Conservation (phyloP, 2,888 invertebrate genomes). For the Cordilura impudica region DNA sequence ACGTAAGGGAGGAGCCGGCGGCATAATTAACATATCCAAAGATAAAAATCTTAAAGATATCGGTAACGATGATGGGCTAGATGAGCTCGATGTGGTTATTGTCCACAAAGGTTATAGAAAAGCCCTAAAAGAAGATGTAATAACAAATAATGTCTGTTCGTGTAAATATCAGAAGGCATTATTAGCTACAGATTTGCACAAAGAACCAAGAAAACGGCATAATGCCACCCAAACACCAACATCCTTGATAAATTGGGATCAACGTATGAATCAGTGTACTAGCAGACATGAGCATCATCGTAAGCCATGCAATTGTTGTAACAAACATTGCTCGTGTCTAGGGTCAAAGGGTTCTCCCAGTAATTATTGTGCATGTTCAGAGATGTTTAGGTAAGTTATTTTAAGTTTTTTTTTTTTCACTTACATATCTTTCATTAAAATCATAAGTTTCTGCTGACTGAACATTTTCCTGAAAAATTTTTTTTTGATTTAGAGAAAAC, state of each 20-base stretch:
- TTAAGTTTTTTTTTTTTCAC: background rate
- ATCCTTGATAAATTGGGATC: conserved; percentile 61
- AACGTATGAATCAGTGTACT: conserved; percentile 30
- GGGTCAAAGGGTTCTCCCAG: conserved; percentile 36
- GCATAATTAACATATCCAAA: conserved; percentile 45
- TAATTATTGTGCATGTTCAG: conserved; percentile 40
- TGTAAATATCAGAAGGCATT: conserved; percentile 47
- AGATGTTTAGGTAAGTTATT: conserved; percentile 9
- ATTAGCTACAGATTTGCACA: conserved; percentile 18
- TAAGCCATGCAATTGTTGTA: conserved; percentile 34
- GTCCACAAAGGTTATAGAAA: conserved; percentile 65
- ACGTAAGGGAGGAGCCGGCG: conserved; percentile 25
- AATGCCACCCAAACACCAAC: conserved; percentile 74
- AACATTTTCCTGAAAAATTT: no score
- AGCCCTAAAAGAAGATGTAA: conserved; percentile 10
- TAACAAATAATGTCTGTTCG: conserved; percentile 32
- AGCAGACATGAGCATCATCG: conserved; percentile 6
- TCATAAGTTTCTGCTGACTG: no score
- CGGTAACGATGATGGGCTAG: conserved; percentile 62
- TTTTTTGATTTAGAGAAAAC: no score
- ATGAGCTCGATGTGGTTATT: conserved; percentile 69
- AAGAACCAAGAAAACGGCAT: conserved; percentile 69
- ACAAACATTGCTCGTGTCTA: conserved; percentile 52
- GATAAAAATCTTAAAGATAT: background rate
- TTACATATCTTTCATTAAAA: background rate